Evolutionary conservation across 2,113 vertebrate species (phyloP), one percentile per base, ranked within the genome.

Genomic region (Sialia sialis): DNA sequence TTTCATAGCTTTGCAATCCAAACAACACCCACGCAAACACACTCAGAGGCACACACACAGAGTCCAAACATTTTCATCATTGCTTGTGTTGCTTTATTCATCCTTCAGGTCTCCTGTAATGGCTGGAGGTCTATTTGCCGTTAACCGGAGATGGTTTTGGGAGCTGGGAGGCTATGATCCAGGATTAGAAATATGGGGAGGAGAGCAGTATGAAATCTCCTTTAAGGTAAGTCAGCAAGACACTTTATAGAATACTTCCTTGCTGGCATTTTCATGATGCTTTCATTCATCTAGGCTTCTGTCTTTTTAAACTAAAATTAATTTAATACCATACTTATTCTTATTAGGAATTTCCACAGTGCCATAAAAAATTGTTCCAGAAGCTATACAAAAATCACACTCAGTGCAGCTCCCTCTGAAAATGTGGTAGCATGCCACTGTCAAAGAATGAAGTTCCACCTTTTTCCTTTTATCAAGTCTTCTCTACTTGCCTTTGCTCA

Each of bases 71-170:
- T 46, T 16, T 27, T 81, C 44, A 15, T 38, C 36, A 30, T n/a
- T 20, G 6, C 48, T 80, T 64, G 34, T 74, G 14, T 68, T 84
- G 21, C 84, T 93, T 90, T 92, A 27, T 93, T 95, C 66, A 32
- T 95, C 94, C 80, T 81, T 66, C 97, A 99, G 98, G 97, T 99
- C 98, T 84, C 98, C 98, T 64, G 98, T 99, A 46, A 99, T 99
- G 98, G 98, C 98, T 62, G 98, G 98, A 80, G 98, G 98, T 83
- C 98, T 99, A 7, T 99, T 99, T 95, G 98, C 98, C 1, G 98
- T 99, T 67, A 97, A 99, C 92, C 98, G 98, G 30, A 98, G 97
- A 32, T 99, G 98, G 98, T 99, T 99, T 96, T 99, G 98, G 98
- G 98, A 98, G 68, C 91, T 98, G 78, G 98, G 98, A 92, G 98